phyloP scores from a whole-genome alignment of 2,797 vertebrate species.

The Alcedo quadribrachys region DNA sequence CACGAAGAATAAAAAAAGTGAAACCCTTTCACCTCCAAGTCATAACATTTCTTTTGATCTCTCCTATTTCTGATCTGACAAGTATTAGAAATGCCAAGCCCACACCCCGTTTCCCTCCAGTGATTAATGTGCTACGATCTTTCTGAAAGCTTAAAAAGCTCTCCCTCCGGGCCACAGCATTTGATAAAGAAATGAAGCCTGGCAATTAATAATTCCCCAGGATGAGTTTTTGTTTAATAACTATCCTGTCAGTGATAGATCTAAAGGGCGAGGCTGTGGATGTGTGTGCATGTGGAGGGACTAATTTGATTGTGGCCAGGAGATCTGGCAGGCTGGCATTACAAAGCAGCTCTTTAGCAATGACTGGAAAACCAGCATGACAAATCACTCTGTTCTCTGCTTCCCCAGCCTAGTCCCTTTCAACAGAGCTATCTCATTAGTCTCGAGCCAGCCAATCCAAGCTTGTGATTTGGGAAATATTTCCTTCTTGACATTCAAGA shows the following conservation, averaged over 20 bases:
- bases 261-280: slow-evolving; percentile 74
- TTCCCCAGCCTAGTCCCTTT: slow-evolving; percentile 13
- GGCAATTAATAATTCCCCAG: slow-evolving; percentile 85
- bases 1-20: not conserved
- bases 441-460: slow-evolving; percentile 72
- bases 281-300: slow-evolving; percentile 31
- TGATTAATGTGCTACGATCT: slow-evolving; percentile 71
- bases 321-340: slow-evolving; percentile 71
- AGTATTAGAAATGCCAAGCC: slow-evolving; percentile 68
- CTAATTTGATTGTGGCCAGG: slow-evolving; percentile 69
- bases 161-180: slow-evolving; percentile 79
- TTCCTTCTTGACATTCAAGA: slow-evolving; percentile 79
- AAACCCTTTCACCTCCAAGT: slow-evolving; percentile 7
- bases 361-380: slow-evolving; percentile 63
- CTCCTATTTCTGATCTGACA: slow-evolving; percentile 63
- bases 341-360: slow-evolving; percentile 75
- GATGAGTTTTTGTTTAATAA: slow-evolving; percentile 93
- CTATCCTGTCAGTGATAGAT: slow-evolving; percentile 92
- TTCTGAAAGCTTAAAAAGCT: slow-evolving; percentile 72
- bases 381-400: slow-evolving; percentile 66
- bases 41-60: slow-evolving; percentile 52
- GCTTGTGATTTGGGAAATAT: slow-evolving; percentile 75
- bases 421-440: slow-evolving; percentile 74
- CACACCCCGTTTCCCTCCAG: slow-evolving; percentile 7
- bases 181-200: slow-evolving; percentile 87